Percentiles rank a stretch among this genome's conserved stretches.
These are phyloP conservation scores for Lampropteryx suffumata DNA, from an alignment of 2,888 invertebrate species.

Conservation along the genomic window DNA sequence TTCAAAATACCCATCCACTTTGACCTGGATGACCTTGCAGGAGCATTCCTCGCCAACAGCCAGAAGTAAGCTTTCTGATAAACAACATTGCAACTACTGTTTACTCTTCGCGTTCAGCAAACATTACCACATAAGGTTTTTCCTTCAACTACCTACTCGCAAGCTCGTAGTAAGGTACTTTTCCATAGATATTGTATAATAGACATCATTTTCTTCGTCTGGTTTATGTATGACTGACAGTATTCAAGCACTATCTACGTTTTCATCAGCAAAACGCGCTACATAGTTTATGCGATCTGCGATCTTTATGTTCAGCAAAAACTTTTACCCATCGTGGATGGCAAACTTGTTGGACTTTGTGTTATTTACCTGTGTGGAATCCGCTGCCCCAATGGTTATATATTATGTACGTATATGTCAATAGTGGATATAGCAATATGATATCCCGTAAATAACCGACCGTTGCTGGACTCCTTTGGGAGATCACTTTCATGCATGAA, in stretches of 20 bases:
- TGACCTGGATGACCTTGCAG: constrained; percentile 92
- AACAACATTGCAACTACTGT: neutral
- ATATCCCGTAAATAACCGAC: constrained; percentile 26
- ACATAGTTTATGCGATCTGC: constrained; percentile 12
- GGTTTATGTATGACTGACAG: neutral
- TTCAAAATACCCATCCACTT: constrained; percentile 91
- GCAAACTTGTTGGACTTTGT: constrained; percentile 13
- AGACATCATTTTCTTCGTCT: neutral
- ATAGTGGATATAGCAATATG: constrained; percentile 8
- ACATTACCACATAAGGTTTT: too few relatives aligned
- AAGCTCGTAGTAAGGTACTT: too few relatives aligned
- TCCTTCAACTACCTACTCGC: too few relatives aligned
- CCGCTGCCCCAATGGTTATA: constrained; percentile 20
- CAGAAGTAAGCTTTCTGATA: constrained; percentile 78
- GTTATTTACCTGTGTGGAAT: constrained; percentile 23
- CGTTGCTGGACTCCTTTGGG: constrained; percentile 23
- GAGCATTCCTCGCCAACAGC: constrained; percentile 87
- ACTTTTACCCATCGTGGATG: neutral
- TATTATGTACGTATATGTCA: constrained; percentile 8
- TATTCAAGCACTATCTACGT: constrained; percentile 15
- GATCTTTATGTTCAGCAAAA: constrained; percentile 12
- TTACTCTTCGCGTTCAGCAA: too few relatives aligned
- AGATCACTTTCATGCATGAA: constrained; percentile 23
- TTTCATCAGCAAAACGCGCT: constrained; percentile 13
- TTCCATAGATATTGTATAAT: neutral